Evolutionary conservation across 2,888 invertebrate genomes (phyloP).

Genomic region (Gymnoscelis rufifasciata): DNA sequence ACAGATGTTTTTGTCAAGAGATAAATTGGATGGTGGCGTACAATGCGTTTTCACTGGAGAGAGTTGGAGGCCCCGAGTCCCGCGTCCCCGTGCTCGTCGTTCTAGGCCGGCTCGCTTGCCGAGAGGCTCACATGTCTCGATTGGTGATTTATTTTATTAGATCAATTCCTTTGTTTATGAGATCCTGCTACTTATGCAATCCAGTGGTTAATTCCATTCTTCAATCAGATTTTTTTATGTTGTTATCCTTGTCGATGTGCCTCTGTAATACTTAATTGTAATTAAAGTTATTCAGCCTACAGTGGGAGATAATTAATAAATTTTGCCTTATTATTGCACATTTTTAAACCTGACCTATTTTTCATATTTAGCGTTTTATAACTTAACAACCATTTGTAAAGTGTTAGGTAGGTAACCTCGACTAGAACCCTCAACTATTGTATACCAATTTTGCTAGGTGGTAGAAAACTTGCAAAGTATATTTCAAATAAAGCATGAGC

Average conservation of each 20-base stretch:
- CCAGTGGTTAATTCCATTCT: slow-evolving; percentile 77
- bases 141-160: slow-evolving; percentile 56
- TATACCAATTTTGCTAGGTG: no score
- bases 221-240: slow-evolving; percentile 76
- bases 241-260: slow-evolving; percentile 74
- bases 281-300: slow-evolving; percentile 62
- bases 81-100: slow-evolving; percentile 53
- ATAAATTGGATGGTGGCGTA: slow-evolving; percentile 80
- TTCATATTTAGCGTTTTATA: no score
- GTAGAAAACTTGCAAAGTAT: no score
- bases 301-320: slow-evolving; percentile 72
- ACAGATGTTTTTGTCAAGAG: slow-evolving; percentile 80
- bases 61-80: slow-evolving; percentile 69
- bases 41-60: slow-evolving; percentile 75
- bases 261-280: slow-evolving; percentile 69
- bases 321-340: slow-evolving; percentile 70
- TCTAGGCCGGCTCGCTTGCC: slow-evolving; percentile 40
- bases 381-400: no score
- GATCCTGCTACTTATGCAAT: slow-evolving; percentile 75
- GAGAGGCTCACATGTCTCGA: slow-evolving; percentile 39
- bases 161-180: slow-evolving; percentile 77
- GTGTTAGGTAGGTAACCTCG: no score
- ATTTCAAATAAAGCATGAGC: no score
- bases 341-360: slow-evolving; percentile 59
- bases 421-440: no score